Conservation (phyloP, 2,113 vertebrate species). For the Rhinogobius similis region DNA sequence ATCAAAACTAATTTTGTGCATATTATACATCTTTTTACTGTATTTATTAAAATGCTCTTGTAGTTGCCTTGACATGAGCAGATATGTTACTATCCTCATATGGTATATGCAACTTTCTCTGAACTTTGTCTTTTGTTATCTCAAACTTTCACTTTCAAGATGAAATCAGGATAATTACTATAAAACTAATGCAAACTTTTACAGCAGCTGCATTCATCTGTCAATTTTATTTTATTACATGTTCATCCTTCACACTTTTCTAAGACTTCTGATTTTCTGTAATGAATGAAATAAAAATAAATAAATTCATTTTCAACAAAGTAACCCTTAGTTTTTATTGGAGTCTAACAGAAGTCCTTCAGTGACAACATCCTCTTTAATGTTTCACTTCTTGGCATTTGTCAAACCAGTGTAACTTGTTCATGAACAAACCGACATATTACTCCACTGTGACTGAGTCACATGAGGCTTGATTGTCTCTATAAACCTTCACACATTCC, state of each 20-base stretch:
- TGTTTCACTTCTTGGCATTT: background rate
- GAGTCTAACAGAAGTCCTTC: background rate
- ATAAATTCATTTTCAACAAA: constrained; percentile 61
- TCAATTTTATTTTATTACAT: too few relatives aligned
- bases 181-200: too few relatives aligned
- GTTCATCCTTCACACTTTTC: constrained; percentile 59
- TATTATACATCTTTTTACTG: background rate
- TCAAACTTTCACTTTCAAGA: background rate
- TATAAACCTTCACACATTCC: too few relatives aligned
- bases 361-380: too few relatives aligned
- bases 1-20: background rate
- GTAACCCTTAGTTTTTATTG: background rate
- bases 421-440: background rate
- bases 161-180: background rate
- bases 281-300: constrained; percentile 62
- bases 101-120: background rate
- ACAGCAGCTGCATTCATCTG: too few relatives aligned
- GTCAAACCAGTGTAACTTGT: background rate
- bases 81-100: background rate
- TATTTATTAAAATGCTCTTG: background rate
- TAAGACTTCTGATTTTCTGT: constrained; percentile 61
- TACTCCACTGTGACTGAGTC: too few relatives aligned
- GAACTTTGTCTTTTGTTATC: background rate
- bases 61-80: background rate
- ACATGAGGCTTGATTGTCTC: too few relatives aligned